Percentiles rank a stretch among this genome's conserved stretches.
phyloP scores from a whole-genome alignment of 1,140 invertebrate species.

The Habropoda laboriosa region DNA sequence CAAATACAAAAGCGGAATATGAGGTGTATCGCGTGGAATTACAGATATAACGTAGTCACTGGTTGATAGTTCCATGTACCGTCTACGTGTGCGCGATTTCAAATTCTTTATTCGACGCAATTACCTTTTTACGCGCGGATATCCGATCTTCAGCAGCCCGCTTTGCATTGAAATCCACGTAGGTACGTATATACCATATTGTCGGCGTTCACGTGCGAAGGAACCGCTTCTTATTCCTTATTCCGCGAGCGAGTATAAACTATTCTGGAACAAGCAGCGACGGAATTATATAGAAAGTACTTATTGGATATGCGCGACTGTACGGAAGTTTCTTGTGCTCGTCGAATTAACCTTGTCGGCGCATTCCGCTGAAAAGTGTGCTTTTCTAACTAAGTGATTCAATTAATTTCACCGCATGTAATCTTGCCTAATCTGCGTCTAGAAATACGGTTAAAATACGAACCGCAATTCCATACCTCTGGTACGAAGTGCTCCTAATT shows the following conservation, averaged over 20 bases:
- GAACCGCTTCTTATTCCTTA: conserved; percentile 68
- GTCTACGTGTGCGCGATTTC: conserved; percentile 51
- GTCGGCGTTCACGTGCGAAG: conserved; percentile 63
- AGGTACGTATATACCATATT: conserved; percentile 61
- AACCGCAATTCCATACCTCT: too few species aligned
- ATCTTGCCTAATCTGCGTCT: too few species aligned
- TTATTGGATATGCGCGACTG: conserved; percentile 51
- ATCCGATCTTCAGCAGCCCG: conserved; percentile 39
- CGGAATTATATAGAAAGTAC: conserved; percentile 58
- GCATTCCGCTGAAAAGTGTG: not conserved
- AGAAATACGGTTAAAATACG: too few species aligned
- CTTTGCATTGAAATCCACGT: conserved; percentile 67
- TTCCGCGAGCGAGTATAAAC: conserved; percentile 64
- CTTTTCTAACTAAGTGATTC: not conserved
- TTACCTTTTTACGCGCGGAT: conserved; percentile 56
- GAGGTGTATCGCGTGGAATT: not conserved
- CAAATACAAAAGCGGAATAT: not conserved
- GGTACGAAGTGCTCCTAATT: too few species aligned
- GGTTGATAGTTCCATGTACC: not conserved
- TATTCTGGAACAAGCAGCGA: conserved; percentile 58
- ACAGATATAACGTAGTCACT: not conserved
- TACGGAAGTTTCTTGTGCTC: conserved; percentile 19
- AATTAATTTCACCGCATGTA: not conserved
- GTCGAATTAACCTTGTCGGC: conserved; percentile 23
- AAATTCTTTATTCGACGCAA: conserved; percentile 63